phyloP scores from a whole-genome alignment of 2,888 invertebrate species.

The Habroteleia sp. region DNA sequence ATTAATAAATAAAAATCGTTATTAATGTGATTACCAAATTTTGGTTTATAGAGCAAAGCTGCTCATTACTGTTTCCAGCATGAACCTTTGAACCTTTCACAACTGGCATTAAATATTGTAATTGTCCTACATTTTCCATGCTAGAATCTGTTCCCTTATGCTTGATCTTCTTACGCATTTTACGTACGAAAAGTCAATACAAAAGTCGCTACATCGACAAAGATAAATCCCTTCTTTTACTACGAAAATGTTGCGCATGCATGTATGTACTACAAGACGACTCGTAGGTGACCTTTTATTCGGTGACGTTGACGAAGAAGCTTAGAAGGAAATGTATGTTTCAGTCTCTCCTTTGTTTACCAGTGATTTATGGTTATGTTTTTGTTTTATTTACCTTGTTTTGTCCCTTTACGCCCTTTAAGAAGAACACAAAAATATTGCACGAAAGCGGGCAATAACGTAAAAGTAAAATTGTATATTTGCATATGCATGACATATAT shows the following conservation, averaged over 20 bases:
- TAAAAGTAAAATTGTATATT: no score
- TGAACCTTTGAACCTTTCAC: no score
- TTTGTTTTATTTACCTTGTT: conserved; percentile 38
- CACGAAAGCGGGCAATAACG: background rate
- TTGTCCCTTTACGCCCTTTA: conserved; percentile 13
- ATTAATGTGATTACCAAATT: no score
- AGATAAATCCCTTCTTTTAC: conserved; percentile 56
- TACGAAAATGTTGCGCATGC: conserved; percentile 35
- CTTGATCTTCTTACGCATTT: conserved; percentile 33
- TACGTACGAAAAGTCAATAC: conserved; percentile 29
- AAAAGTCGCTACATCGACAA: conserved; percentile 44
- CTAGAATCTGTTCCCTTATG: no score
- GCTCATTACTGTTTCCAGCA: no score
- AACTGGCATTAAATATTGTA: no score
- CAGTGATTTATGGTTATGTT: conserved; percentile 49
- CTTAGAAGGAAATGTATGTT: conserved; percentile 62
- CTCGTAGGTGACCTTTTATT: conserved; percentile 51
- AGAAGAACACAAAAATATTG: conserved; percentile 30
- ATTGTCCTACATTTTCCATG: no score
- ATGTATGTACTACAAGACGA: conserved; percentile 33
- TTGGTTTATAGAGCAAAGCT: no score
- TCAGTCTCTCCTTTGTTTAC: conserved; percentile 58
- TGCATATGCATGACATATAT: no score
- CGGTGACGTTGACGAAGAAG: conserved; percentile 62
- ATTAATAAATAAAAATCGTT: no score